phyloP scores from a whole-genome alignment of 1,140 invertebrate species.

The Intoshia linei region DNA sequence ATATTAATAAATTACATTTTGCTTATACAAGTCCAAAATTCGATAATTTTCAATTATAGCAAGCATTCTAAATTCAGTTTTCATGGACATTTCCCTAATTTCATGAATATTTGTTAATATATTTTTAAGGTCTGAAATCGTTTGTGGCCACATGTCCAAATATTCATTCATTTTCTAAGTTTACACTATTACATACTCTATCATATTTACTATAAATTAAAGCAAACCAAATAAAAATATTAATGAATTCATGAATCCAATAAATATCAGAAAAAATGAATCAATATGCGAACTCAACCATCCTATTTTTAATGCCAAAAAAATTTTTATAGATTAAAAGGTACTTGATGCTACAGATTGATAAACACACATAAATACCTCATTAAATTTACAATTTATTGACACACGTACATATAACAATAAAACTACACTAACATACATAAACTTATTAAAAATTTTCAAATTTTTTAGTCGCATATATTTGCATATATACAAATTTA shows the following conservation, averaged over 20 bases:
- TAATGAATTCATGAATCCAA: constrained; percentile 2
- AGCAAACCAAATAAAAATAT: background rate
- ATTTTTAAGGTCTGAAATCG: constrained; percentile 42
- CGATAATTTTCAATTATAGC: constrained; percentile 30
- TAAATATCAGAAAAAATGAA: background rate
- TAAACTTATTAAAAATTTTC: background rate
- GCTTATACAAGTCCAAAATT: constrained; percentile 17
- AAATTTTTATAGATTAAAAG: too few species aligned
- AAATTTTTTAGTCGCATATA: background rate
- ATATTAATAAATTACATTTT: constrained; percentile 16
- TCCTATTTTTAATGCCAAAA: background rate
- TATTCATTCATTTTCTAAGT: constrained; percentile 19
- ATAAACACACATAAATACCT: background rate
- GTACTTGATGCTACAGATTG: too few species aligned
- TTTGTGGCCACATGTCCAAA: constrained; percentile 24
- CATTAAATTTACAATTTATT: background rate
- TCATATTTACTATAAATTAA: background rate
- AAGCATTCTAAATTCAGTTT: constrained; percentile 32
- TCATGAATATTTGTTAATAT: constrained; percentile 43
- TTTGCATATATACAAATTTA: background rate
- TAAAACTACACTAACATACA: constrained; percentile 14
- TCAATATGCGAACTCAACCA: background rate
- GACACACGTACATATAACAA: background rate
- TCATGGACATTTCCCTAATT: constrained; percentile 35
- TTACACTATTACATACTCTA: constrained; percentile 1